These are phyloP conservation scores for Sebastes goodei DNA, from an alignment of 2,797 vertebrate genomes.

Conservation along the genomic window DNA sequence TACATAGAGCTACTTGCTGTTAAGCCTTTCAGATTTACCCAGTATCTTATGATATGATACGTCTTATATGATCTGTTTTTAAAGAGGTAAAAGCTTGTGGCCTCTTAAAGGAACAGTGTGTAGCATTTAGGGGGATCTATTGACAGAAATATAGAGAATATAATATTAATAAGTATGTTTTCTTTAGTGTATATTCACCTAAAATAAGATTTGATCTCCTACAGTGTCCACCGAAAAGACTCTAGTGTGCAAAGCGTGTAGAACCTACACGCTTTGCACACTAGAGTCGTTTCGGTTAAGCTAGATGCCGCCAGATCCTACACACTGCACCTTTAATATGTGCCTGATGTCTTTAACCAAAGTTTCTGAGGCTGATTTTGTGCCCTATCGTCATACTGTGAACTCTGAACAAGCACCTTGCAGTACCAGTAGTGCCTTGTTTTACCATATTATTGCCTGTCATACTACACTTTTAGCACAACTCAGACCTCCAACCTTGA, in stretches of 20 bases:
- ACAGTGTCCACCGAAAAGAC: too few species aligned
- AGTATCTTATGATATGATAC: background rate
- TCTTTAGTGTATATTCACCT: too few species aligned
- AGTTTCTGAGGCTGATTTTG: slow-evolving; percentile 33
- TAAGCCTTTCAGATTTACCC: background rate
- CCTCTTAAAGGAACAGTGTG: background rate
- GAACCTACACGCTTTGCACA: too few species aligned
- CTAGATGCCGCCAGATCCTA: too few species aligned
- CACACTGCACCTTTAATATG: background rate
- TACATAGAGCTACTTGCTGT: background rate
- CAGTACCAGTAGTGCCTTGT: slow-evolving; percentile 1
- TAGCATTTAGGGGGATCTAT: too few species aligned
- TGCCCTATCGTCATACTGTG: slow-evolving; percentile 14
- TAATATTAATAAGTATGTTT: too few species aligned
- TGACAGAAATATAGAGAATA: too few species aligned
- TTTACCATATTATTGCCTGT: background rate
- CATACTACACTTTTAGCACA: background rate
- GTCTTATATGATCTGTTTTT: background rate
- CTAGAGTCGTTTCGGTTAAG: accelerated
- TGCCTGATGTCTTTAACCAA: slow-evolving; percentile 32
- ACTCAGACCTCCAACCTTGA: background rate
- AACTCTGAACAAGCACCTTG: background rate
- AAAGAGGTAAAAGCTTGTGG: background rate
- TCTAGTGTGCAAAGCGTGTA: too few species aligned
- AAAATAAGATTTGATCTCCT: too few species aligned